Evolutionary conservation across 1,140 invertebrate genomes (phyloP).

Genomic region (Camponotus floridanus): DNA sequence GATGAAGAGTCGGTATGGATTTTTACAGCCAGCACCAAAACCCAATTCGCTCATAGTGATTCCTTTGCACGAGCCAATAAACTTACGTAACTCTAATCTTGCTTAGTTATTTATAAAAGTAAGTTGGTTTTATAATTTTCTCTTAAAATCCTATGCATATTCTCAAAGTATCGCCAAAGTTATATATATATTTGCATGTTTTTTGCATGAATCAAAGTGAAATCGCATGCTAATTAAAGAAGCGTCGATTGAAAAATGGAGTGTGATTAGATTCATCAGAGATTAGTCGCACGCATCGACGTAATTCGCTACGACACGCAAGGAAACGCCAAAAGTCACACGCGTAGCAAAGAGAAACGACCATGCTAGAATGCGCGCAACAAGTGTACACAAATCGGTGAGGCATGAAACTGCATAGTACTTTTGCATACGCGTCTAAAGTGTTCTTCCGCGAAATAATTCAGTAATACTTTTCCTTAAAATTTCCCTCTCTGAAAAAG

Average conservation of each 20-base stretch:
- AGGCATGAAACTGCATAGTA: conserved; percentile 13
- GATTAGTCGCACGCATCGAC: conserved; percentile 11
- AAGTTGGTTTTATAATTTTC: background rate
- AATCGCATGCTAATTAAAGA: background rate
- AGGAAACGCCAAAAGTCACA: conserved; percentile 10
- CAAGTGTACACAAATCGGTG: conserved; percentile 65
- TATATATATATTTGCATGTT: background rate
- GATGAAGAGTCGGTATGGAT: background rate
- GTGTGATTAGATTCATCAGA: background rate
- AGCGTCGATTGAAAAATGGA: background rate
- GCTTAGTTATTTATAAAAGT: background rate
- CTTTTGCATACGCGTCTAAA: conserved; percentile 4
- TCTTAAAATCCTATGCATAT: background rate
- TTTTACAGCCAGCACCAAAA: background rate
- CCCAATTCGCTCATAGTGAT: conserved; percentile 10
- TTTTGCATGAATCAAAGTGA: background rate
- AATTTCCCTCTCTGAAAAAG: background rate
- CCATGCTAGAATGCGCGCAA: conserved; percentile 61
- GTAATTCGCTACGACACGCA: background rate
- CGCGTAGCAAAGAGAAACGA: conserved; percentile 41
- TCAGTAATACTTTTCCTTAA: background rate
- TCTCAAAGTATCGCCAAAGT: background rate
- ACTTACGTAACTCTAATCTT: background rate
- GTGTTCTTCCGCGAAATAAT: conserved; percentile 1
- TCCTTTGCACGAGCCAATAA: background rate